Conservation (phyloP, 2,113 vertebrate genomes). For the Uria aalge region DNA sequence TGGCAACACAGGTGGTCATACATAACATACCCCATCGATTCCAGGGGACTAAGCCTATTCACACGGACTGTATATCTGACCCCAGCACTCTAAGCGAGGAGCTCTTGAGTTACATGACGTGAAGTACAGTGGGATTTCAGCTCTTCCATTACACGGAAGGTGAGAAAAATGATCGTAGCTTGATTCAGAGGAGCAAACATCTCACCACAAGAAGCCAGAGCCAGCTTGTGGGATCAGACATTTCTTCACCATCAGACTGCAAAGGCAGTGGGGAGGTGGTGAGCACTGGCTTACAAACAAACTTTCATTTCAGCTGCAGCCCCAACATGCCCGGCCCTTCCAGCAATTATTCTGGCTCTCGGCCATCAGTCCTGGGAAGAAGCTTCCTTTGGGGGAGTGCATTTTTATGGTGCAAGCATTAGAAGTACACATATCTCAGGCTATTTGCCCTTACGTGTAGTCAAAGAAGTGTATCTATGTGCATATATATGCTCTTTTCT, state of each 20-base stretch:
- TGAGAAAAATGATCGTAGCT: neutral
- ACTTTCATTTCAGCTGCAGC: constrained; percentile 49
- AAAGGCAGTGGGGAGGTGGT: neutral
- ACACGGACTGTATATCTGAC: neutral
- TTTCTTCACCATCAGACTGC: neutral
- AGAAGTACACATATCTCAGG: neutral
- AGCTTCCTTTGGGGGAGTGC: constrained; percentile 32
- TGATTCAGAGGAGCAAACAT: neutral
- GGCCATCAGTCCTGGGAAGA: constrained; percentile 55
- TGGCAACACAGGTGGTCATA: neutral
- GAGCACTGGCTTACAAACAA: constrained; percentile 52
- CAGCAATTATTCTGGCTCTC: constrained; percentile 36
- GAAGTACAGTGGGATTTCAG: neutral
- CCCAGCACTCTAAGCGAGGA: neutral
- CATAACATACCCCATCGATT: neutral
- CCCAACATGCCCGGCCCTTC: constrained; percentile 1
- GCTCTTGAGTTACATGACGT: neutral
- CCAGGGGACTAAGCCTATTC: neutral
- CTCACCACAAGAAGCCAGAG: neutral
- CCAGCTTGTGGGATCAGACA: neutral
- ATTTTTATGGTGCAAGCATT: constrained; percentile 10
- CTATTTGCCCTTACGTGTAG: neutral
- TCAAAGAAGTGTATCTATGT: neutral
- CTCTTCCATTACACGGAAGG: neutral
- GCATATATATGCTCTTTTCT: neutral